Conservation (phyloP, 1,140 invertebrate species). For the Cylas formicarius region DNA sequence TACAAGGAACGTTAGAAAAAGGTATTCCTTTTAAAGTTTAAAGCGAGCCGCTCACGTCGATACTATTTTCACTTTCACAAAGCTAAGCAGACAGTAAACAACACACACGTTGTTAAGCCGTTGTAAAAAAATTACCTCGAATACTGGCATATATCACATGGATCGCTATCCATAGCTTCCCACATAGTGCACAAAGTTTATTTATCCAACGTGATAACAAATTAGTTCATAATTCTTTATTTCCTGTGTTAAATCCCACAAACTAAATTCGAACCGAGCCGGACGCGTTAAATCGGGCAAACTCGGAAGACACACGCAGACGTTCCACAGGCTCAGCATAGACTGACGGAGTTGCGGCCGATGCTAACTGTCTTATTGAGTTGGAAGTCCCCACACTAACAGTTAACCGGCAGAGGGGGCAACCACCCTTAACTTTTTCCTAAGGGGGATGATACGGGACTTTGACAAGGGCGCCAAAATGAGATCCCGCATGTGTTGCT, state of each 20-base stretch:
- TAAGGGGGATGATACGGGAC: slow-evolving; percentile 24
- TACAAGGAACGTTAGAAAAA: neutral
- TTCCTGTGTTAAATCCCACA: slow-evolving; percentile 14
- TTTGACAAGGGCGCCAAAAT: slow-evolving; percentile 27
- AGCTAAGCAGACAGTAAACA: slow-evolving; percentile 13
- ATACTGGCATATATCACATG: slow-evolving; percentile 27
- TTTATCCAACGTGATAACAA: slow-evolving; percentile 11
- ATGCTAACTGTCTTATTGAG: slow-evolving; percentile 20
- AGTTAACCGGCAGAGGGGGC: slow-evolving; percentile 26
- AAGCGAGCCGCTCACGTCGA: slow-evolving; percentile 2
- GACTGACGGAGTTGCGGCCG: slow-evolving; percentile 21
- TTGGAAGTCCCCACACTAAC: slow-evolving; percentile 27
- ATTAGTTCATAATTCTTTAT: slow-evolving; percentile 5
- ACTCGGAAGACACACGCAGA: slow-evolving; percentile 11
- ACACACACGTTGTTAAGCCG: neutral
- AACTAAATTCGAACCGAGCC: slow-evolving; percentile 16
- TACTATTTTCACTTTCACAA: slow-evolving; percentile 21
- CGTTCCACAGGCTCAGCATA: slow-evolving; percentile 11
- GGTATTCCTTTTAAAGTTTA: slow-evolving; percentile 13
- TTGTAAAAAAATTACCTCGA: slow-evolving; percentile 22
- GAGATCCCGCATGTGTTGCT: slow-evolving; percentile 12
- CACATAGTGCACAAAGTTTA: slow-evolving; percentile 22
- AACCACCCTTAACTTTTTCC: slow-evolving; percentile 16
- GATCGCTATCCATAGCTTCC: slow-evolving; percentile 22
- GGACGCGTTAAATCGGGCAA: slow-evolving; percentile 10